Conservation (phyloP, 2,113 vertebrate genomes). For the Menura novaehollandiae region DNA sequence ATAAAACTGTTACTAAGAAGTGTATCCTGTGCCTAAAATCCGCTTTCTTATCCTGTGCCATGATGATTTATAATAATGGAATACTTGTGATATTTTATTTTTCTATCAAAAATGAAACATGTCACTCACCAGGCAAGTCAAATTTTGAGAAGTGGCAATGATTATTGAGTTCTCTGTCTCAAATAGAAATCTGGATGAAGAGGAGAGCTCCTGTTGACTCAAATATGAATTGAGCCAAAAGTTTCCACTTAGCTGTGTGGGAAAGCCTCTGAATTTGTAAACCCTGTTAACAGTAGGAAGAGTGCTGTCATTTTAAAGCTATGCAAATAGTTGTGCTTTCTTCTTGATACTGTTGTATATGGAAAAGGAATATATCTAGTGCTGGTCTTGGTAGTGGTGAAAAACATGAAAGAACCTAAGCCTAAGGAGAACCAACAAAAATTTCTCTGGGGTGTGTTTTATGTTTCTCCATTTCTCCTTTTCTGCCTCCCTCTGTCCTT, state of each 20-base stretch:
- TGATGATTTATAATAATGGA: not conserved
- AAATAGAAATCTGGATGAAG: not conserved
- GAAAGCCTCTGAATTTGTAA: not conserved
- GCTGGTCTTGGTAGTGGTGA: not conserved
- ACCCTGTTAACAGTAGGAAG: not conserved
- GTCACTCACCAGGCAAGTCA: not conserved
- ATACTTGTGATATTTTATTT: not conserved
- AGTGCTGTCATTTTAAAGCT: not conserved
- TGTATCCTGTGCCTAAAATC: not conserved
- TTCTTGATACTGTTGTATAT: not conserved
- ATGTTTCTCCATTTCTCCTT: not conserved
- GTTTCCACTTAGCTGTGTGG: not conserved
- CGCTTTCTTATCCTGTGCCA: not conserved
- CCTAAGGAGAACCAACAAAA: not conserved
- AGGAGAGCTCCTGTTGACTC: not conserved
- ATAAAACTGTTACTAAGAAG: not conserved
- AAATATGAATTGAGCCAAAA: not conserved
- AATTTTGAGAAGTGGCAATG: not conserved
- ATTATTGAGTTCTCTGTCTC: not conserved
- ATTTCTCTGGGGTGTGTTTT: not conserved
- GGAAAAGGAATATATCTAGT: too few relatives aligned
- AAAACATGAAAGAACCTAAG: not conserved
- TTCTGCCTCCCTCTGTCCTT: not conserved
- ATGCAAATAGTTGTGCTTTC: slow-evolving; percentile 1
- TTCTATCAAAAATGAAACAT: not conserved